Conservation (phyloP, 1,140 invertebrate species). For the Sipha flava region DNA sequence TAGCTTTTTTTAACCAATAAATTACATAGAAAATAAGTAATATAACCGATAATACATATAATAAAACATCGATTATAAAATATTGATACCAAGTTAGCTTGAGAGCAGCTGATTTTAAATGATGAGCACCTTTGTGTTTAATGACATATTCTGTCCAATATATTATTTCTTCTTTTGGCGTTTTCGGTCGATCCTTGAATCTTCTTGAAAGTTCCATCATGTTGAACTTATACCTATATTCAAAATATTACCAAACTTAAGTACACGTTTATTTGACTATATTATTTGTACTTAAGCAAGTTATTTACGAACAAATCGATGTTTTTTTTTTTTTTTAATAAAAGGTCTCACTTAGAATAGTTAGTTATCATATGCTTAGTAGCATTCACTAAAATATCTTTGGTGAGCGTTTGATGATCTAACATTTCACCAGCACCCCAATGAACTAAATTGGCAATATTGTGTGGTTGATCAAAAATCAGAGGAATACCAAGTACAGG, state of each 20-base stretch:
- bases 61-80: slow-evolving; percentile 48
- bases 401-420: background rate
- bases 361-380: slow-evolving; percentile 18
- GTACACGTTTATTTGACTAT: too few species aligned
- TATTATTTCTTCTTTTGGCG: slow-evolving; percentile 48
- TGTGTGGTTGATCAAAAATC: slow-evolving; percentile 48
- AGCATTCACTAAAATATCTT: slow-evolving; percentile 15
- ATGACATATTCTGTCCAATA: slow-evolving; percentile 58
- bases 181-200: slow-evolving; percentile 42
- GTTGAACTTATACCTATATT: slow-evolving; percentile 33
- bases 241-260: too few species aligned
- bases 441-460: background rate
- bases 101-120: slow-evolving; percentile 50
- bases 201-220: slow-evolving; percentile 24
- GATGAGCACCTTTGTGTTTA: slow-evolving; percentile 49
- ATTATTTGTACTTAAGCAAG: too few species aligned
- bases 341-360: slow-evolving; percentile 5
- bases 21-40: background rate
- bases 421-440: slow-evolving; percentile 14
- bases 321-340: too few species aligned
- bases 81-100: slow-evolving; percentile 53
- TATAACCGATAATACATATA: background rate
- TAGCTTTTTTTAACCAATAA: background rate
- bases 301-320: too few species aligned
- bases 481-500: slow-evolving; percentile 55